phyloP scores from a whole-genome alignment of 2,797 vertebrate species.

The Pangasius djambal region DNA sequence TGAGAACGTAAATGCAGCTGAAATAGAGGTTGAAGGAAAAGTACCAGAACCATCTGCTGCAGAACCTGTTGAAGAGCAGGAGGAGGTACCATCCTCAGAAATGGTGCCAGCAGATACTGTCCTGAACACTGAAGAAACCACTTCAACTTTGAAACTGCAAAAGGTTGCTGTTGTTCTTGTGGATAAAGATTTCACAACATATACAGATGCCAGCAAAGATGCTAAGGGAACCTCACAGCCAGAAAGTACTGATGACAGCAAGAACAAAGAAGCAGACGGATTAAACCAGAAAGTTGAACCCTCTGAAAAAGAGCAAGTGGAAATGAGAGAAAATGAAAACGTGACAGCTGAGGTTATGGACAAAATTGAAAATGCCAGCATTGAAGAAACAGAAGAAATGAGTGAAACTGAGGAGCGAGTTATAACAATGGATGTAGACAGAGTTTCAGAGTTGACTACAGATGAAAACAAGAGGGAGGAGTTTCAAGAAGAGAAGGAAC shows the following conservation, averaged over 20 bases:
- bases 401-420: not conserved
- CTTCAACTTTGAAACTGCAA: not conserved
- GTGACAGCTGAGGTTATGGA: not conserved
- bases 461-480: not conserved
- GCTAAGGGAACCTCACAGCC: not conserved
- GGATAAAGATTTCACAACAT: not conserved
- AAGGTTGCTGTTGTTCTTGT: slow-evolving; percentile 18
- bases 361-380: not conserved
- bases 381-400: not conserved
- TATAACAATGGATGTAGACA: not conserved
- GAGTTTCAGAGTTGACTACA: not conserved
- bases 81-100: not conserved
- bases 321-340: not conserved
- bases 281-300: not conserved
- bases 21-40: slow-evolving; percentile 6
- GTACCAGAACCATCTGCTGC: not conserved
- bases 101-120: not conserved
- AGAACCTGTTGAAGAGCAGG: not conserved
- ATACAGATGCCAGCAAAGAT: not conserved
- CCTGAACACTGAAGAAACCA: not conserved
- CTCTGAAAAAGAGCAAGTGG: not conserved
- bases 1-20: not conserved
- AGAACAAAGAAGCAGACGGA: not conserved
- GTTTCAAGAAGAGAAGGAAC: not conserved
- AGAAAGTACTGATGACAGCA: not conserved